Evolutionary conservation across 1,140 invertebrate genomes (phyloP).

Genomic region (Acromyrmex charruanus): DNA sequence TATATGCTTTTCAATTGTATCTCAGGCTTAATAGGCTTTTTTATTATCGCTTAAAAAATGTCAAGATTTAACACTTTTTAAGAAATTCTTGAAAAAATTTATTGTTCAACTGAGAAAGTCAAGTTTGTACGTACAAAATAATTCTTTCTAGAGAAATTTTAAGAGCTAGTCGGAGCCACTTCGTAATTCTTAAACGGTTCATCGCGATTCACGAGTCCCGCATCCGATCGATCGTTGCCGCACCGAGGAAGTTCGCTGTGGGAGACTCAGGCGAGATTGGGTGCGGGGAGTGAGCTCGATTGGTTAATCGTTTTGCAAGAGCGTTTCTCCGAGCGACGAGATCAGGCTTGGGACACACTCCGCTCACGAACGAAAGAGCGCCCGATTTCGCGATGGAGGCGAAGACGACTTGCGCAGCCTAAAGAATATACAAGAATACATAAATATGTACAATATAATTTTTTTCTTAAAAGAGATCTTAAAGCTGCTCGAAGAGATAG

Average conservation of each 20-base stretch:
- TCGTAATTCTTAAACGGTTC: constrained; percentile 13
- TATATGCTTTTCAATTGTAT: too few relatives aligned
- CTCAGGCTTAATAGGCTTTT: too few relatives aligned
- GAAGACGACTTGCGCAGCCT: constrained; percentile 7
- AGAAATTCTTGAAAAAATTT: not conserved
- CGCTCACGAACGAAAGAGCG: constrained; percentile 23
- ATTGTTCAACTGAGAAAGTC: not conserved
- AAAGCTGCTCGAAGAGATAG: not conserved
- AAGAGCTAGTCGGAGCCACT: not conserved
- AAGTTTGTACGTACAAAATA: not conserved
- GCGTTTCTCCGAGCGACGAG: constrained; percentile 58
- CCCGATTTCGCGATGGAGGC: not conserved
- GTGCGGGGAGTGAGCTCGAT: constrained; percentile 39
- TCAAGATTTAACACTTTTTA: not conserved
- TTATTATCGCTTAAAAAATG: too few relatives aligned
- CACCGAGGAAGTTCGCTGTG: constrained; percentile 43
- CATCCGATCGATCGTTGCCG: constrained; percentile 39
- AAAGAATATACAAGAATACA: not conserved
- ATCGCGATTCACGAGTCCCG: constrained; percentile 38
- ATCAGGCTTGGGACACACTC: constrained; percentile 35
- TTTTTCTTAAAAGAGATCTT: not conserved
- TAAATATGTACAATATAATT: not conserved
- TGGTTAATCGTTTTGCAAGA: constrained; percentile 63
- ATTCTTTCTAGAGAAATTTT: not conserved
- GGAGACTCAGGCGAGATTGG: constrained; percentile 34